A percentile compares a stretch with the other conserved stretches of the same genome.
Evolutionary conservation across 2,113 vertebrate genomes (phyloP).

Genomic region (Cromileptes altivelis): DNA sequence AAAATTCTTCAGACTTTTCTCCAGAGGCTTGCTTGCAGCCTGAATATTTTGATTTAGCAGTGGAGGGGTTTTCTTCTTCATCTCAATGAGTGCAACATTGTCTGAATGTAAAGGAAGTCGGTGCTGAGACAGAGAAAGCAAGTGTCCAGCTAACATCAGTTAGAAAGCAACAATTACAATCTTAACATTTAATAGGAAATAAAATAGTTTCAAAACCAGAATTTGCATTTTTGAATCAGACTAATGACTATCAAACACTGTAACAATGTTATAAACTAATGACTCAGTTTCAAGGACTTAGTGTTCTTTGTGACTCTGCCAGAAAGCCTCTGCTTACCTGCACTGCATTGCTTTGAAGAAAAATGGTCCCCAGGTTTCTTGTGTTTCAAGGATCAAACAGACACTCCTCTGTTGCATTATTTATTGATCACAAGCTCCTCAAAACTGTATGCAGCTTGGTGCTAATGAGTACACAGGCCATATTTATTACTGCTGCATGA

Average conservation of each 20-base stretch:
- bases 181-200: background rate
- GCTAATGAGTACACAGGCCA: constrained; percentile 75
- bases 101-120: constrained; percentile 41
- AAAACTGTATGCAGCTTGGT: constrained; percentile 56
- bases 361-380: constrained; percentile 68
- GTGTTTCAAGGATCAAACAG: constrained; percentile 76
- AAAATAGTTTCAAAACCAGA: background rate
- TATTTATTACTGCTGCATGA: constrained; percentile 70
- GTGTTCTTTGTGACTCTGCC: constrained; percentile 57
- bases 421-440: constrained; percentile 65
- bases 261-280: constrained; percentile 36
- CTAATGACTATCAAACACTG: constrained; percentile 23
- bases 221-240: background rate
- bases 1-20: constrained; percentile 25
- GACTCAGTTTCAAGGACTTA: constrained; percentile 64
- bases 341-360: constrained; percentile 58
- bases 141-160: background rate
- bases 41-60: constrained; percentile 38
- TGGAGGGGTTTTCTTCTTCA: constrained; percentile 22
- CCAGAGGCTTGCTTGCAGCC: constrained; percentile 26
- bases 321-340: constrained; percentile 62
- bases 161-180: constrained; percentile 1
- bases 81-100: background rate
- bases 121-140: background rate
- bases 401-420: constrained; percentile 71